These are phyloP conservation scores for Pomacea canaliculata DNA, from an alignment of 2,888 invertebrate species.

Conservation along the genomic window DNA sequence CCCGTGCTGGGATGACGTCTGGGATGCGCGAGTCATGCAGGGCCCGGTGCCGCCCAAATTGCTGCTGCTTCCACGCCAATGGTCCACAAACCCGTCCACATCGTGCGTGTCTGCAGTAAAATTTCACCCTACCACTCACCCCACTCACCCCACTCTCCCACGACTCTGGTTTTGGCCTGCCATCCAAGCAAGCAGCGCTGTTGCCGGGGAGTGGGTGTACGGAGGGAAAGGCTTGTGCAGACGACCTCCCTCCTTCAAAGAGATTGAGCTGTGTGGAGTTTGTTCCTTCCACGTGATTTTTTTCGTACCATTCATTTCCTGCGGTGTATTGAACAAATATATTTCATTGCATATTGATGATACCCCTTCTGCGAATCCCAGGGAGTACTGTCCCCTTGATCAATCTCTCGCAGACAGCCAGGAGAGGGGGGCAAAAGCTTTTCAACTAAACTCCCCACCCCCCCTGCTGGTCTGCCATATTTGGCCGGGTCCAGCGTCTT, in stretches of 20 bases:
- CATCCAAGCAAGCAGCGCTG: too few species aligned
- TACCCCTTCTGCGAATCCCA: not conserved
- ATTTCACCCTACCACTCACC: too few species aligned
- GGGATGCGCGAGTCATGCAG: not conserved
- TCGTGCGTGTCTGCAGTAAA: too few species aligned
- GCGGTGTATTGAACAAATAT: constrained; percentile 9
- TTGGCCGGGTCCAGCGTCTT: not conserved
- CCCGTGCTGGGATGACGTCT: not conserved
- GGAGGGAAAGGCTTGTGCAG: too few species aligned
- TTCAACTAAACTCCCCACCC: not conserved
- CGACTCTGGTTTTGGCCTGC: too few species aligned
- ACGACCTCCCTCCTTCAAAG: not conserved
- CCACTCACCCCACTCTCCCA: too few species aligned
- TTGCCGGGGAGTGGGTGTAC: too few species aligned
- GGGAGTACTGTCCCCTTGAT: constrained; percentile 8
- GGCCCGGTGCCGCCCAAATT: not conserved
- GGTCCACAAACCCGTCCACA: too few species aligned
- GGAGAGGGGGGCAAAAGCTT: constrained; percentile 3
- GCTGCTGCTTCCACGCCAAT: not conserved
- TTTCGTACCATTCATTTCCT: not conserved
- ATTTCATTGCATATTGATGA: constrained; percentile 23
- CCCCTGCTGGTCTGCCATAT: not conserved
- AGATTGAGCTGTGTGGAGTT: not conserved
- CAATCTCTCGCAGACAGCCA: constrained; percentile 3
- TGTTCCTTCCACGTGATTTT: not conserved